Base-by-base conservation (phyloP, 2,113 vertebrate species). In the Grammomys surdaster region DNA sequence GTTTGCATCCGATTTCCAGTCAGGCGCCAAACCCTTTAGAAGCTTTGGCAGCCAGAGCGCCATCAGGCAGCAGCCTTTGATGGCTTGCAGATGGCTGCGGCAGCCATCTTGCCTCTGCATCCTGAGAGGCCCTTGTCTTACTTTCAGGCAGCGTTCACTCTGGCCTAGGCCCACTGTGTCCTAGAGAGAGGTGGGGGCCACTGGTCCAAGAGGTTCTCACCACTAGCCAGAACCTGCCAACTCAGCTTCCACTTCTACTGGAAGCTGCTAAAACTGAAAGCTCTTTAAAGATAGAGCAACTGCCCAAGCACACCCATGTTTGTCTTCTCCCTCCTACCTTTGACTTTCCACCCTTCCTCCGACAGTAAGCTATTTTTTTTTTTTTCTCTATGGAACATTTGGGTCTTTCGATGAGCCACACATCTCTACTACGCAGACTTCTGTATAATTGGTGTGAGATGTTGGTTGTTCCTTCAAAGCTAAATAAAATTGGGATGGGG, bases 1-100 rank as follows among this genome's bases (percentile, higher is more conserved):
- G 99, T 99, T 99, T 98, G 98, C 98, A 98, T 98, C 98, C 98
- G 97, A 99, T 99, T 99, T 99, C 98, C 98, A 98, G 98, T 97
- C 98, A 95, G 97, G 97, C 98, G 98, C 99, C 98, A 99, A 99
- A 98, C 98, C 98, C 98, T 99, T 99, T 99, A 99, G 99, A 99
- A 98, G 98, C 98, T 98, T 99, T 99, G 99, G 99, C 99, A 99
- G 98, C 98, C 97, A 97, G 56, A 97, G 98, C 98, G 82, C 87
- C 98, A 98, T 98, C 99, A 98, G 98, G 98, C 98, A 99, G 98
- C 98, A 98, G 98, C 98, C 98, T 98, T 98, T 98, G 98, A 99
- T 98, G 98, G 98, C 98, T 98, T 98, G 98, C 99, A 99, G 98
- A 99, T 99, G 98, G 98, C 98, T 97, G 97, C 91, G 97, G 98